Evolutionary conservation across 2,888 invertebrate species (phyloP), one percentile per base, ranked within the genome.

Genomic region (Salpingus planirostris): DNA sequence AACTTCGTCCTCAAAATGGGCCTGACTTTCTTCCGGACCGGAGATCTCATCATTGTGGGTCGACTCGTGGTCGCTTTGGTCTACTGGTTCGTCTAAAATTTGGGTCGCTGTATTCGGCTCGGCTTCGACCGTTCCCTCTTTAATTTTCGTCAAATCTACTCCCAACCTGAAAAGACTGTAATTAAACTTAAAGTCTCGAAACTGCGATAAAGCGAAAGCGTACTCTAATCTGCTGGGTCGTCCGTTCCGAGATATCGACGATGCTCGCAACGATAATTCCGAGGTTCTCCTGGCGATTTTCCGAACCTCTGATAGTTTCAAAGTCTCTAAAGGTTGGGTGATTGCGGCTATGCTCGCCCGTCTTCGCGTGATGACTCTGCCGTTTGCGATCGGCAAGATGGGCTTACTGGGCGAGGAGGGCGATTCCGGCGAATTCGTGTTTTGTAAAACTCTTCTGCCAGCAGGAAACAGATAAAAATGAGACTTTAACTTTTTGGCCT

Each of bases 311-410:
- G 21, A 2, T 13, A 11, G 24, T 35, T 35, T 42, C 15, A 33
- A 14, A 21, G 33, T 29, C 27, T 41, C 38, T 10, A 28, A 23
- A 13, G 65, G 64, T 46, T 69, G 65, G 11, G 66, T 63, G 39
- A 70, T 65, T 29, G 69, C 66, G 4, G 71, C 71, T 38, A 73
- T 69, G 47, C 72, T 73, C 29, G 72, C 72, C 44, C 73, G 60
- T 49, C 72, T 60, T 47, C 62, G 64, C 46, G 65, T 61, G 38
- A 66, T 59, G 53, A 53, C 11, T 34, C 48, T 47, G 29, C 42
- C 41, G 25, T 44, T 51, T 1, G 37, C 22, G 10, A 35, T 26
- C 12, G 35, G 5, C 18, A 8, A 18, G 5, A 18, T 6, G 5
- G 18, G 18, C 18, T 18, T 18, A 8, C 18, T 8, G 18, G 18